These are phyloP conservation scores for Micromys minutus DNA, from an alignment of 2,113 vertebrate species.

Conservation along the genomic window DNA sequence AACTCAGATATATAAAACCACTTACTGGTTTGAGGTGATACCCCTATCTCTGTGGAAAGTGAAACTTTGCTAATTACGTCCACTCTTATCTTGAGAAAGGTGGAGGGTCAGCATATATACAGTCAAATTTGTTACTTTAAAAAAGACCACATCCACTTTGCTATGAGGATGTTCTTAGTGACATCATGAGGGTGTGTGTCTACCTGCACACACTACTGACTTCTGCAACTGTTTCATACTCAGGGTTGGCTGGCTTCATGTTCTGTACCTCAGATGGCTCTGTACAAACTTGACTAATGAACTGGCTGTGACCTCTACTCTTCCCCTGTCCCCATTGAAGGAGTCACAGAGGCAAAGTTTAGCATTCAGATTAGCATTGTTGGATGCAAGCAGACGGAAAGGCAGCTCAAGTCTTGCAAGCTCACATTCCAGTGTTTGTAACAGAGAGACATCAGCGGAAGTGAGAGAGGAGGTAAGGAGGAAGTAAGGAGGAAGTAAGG, in stretches of 20 bases:
- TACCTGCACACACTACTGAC: background rate
- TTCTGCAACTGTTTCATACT: background rate
- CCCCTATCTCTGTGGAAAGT: background rate
- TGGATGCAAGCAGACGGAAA: background rate
- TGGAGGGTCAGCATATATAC: slow-evolving; percentile 25
- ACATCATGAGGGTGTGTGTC: fast-evolving
- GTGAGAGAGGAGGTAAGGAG: background rate
- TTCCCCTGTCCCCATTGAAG: background rate
- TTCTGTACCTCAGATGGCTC: background rate
- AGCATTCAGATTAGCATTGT: background rate
- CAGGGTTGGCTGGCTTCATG: no score
- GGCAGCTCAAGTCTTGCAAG: background rate
- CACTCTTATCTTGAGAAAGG: slow-evolving; percentile 67
- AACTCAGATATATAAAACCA: slow-evolving; percentile 51
- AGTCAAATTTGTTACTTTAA: slow-evolving; percentile 49
- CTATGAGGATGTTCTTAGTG: background rate
- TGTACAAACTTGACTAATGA: background rate
- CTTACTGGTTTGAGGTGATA: background rate
- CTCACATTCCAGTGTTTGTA: background rate
- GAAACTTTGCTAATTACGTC: background rate
- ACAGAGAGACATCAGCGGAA: background rate
- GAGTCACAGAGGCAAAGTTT: background rate
- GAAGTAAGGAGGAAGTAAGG: no score
- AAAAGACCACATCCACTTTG: slow-evolving; percentile 34
- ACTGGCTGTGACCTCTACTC: background rate